Evolutionary conservation across 2,797 vertebrate genomes (phyloP).

Genomic region (Pangasius macronema): DNA sequence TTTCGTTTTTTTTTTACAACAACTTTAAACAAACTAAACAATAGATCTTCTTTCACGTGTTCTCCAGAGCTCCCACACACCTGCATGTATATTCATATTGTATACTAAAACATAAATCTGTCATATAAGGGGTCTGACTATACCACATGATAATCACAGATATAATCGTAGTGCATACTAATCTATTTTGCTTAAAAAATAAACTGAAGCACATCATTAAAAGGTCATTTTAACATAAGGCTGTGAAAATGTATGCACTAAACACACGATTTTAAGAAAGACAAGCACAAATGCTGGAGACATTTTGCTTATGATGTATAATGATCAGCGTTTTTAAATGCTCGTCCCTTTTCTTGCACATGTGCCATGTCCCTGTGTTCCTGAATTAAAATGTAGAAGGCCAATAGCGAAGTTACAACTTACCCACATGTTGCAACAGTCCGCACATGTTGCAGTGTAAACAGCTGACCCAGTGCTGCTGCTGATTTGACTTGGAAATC

Average conservation of each 20-base stretch:
- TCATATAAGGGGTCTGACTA: neutral
- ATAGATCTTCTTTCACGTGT: neutral
- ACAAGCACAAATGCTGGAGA: neutral
- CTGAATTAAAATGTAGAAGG: slow-evolving; percentile 20
- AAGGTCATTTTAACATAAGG: neutral
- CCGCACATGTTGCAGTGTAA: slow-evolving; percentile 67
- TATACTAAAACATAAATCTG: slow-evolving; percentile 1
- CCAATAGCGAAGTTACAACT: neutral
- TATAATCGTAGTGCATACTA: neutral
- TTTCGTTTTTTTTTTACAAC: neutral
- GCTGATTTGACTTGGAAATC: slow-evolving; percentile 85
- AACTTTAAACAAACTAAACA: slow-evolving; percentile 19
- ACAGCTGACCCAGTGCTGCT: slow-evolving; percentile 65
- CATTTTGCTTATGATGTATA: slow-evolving; percentile 7
- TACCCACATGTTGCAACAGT: slow-evolving; percentile 61
- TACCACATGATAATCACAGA: neutral
- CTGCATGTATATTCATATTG: slow-evolving; percentile 2
- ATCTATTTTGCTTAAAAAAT: neutral
- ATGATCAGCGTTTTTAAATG: neutral
- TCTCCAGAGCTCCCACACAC: neutral
- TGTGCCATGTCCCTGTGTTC: neutral
- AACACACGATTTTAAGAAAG: neutral
- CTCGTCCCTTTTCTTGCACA: neutral
- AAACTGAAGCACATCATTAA: neutral
- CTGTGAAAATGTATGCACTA: slow-evolving; percentile 9